A percentile compares a stretch with the other conserved stretches of the same genome.
Conservation (phyloP, 1,140 invertebrate genomes). For the Drosophila ficusphila region DNA sequence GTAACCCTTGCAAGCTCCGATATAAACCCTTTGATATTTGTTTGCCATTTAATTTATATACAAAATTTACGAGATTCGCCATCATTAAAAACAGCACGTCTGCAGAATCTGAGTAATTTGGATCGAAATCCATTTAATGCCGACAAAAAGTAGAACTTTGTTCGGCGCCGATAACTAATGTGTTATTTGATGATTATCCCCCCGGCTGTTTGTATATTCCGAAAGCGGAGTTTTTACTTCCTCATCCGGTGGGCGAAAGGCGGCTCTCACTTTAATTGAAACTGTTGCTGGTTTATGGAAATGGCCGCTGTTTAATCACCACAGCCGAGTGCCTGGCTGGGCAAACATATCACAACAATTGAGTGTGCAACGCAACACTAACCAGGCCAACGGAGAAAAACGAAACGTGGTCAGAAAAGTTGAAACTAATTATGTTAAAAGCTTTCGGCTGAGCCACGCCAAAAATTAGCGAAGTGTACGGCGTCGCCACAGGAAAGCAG, state of each 20-base stretch:
- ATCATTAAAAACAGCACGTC: constrained; percentile 70
- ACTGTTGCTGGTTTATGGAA: constrained; percentile 47
- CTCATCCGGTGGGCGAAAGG: constrained; percentile 31
- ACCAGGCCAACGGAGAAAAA: constrained; percentile 76
- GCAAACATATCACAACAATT: constrained; percentile 53
- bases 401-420: constrained; percentile 79
- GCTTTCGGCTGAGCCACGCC: constrained; percentile 62
- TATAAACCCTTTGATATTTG: constrained; percentile 70
- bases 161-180: constrained; percentile 60
- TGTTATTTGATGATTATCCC: constrained; percentile 66
- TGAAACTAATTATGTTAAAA: constrained; percentile 82
- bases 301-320: constrained; percentile 39
- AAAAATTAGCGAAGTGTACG: constrained; percentile 61
- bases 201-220: constrained; percentile 46
- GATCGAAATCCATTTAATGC: constrained; percentile 41
- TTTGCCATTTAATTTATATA: constrained; percentile 75
- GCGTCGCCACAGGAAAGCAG: neutral
- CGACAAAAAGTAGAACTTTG: constrained; percentile 41
- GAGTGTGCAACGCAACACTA: constrained; percentile 73
- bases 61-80: constrained; percentile 67
- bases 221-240: constrained; percentile 31
- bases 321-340: constrained; percentile 5
- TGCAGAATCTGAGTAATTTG: constrained; percentile 58
- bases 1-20: constrained; percentile 41
- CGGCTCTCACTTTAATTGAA: constrained; percentile 46